Percentiles rank a stretch among this genome's conserved stretches.
phyloP scores from a whole-genome alignment of 2,797 vertebrate species.

The Enteromius unitaeniatus region DNA sequence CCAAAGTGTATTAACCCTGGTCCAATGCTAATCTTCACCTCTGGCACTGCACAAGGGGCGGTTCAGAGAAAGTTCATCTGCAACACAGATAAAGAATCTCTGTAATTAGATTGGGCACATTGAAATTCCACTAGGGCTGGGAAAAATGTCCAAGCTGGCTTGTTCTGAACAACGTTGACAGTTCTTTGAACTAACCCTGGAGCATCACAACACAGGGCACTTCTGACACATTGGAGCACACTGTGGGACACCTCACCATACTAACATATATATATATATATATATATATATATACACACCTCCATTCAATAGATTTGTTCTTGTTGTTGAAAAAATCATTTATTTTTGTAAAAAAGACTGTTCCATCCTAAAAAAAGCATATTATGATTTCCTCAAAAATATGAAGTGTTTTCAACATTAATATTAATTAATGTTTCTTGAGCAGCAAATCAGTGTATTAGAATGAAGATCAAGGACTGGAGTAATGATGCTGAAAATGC shows the following conservation, averaged over 20 bases:
- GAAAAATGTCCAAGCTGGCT: conserved; percentile 23
- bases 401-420: too few relatives aligned
- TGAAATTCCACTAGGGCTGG: conserved; percentile 12
- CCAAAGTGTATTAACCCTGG: conserved; percentile 8
- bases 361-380: not conserved
- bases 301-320: not conserved
- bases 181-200: conserved; percentile 49
- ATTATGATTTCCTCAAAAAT: too few relatives aligned
- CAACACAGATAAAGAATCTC: conserved; percentile 46
- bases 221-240: conserved; percentile 1
- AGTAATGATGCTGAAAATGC: not conserved
- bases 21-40: conserved; percentile 55
- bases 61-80: conserved; percentile 55
- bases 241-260: not conserved
- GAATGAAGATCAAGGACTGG: not conserved
- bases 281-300: too few relatives aligned
- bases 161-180: conserved; percentile 32
- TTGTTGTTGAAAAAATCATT: not conserved
- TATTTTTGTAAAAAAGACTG: not conserved
- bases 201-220: conserved; percentile 4
- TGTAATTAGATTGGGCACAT: conserved; percentile 45
- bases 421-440: too few relatives aligned
- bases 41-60: conserved; percentile 24
- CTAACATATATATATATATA: too few relatives aligned
- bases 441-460: not conserved